A percentile compares a stretch with the other conserved stretches of the same genome.
Evolutionary conservation across 1,140 invertebrate species (phyloP).

Genomic region (Caerostris darwini): DNA sequence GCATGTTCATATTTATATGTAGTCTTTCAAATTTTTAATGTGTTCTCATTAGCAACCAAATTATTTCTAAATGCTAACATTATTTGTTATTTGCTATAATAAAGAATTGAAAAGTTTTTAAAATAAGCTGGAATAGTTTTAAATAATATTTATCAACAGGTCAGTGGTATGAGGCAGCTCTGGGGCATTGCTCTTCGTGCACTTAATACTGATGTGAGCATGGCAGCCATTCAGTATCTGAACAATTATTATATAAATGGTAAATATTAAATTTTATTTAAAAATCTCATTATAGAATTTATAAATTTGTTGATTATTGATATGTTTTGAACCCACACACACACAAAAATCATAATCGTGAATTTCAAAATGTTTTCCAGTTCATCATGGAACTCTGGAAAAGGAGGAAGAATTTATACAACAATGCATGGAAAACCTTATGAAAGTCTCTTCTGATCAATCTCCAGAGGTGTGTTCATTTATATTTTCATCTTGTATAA

Average conservation of each 20-base stretch:
- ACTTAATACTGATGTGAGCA: conserved; percentile 94
- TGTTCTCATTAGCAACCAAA: too few species aligned
- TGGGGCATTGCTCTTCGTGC: conserved; percentile 95
- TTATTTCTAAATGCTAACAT: too few species aligned
- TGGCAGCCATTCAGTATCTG: conserved; percentile 95
- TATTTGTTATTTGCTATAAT: too few species aligned
- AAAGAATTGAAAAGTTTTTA: too few species aligned
- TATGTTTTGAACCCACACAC: background rate
- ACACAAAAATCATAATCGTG: background rate
- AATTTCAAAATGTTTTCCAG: conserved; percentile 73
- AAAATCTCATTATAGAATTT: background rate
- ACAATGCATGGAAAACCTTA: conserved; percentile 92
- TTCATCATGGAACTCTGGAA: conserved; percentile 85
- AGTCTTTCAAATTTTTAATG: too few species aligned
- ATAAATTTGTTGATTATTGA: background rate
- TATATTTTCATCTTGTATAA: background rate
- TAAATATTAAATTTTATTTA: background rate
- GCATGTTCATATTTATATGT: too few species aligned
- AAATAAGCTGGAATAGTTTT: too few species aligned
- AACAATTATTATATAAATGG: conserved; percentile 94
- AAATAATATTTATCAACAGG: conserved; percentile 77
- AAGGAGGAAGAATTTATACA: conserved; percentile 95
- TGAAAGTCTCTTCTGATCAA: conserved; percentile 88
- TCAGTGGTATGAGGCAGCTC: conserved; percentile 93
- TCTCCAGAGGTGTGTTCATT: conserved; percentile 83